These are phyloP conservation scores for Merops nubicus DNA, from an alignment of 2,113 vertebrate genomes.

Conservation along the genomic window DNA sequence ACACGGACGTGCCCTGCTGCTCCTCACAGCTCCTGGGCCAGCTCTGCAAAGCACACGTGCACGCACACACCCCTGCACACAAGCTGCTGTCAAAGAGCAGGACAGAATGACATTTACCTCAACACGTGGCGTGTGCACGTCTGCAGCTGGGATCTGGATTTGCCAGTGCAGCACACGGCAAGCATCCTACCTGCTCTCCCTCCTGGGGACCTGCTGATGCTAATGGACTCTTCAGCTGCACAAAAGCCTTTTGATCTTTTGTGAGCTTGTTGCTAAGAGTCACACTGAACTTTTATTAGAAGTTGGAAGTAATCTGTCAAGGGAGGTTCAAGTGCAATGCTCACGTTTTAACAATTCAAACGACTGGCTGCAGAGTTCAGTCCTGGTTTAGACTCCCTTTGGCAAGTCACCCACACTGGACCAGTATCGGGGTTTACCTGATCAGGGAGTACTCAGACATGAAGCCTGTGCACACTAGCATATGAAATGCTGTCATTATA, in stretches of 20 bases:
- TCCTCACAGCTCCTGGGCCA: neutral
- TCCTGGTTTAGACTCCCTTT: neutral
- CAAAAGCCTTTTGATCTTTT: neutral
- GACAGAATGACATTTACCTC: neutral
- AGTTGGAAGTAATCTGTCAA: neutral
- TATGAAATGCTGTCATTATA: neutral
- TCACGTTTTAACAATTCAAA: neutral
- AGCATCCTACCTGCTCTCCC: neutral
- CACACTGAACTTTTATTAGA: neutral
- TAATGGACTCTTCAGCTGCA: neutral
- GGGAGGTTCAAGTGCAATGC: neutral
- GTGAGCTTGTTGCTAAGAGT: neutral
- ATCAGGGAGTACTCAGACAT: neutral
- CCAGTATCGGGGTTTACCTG: neutral
- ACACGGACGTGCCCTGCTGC: neutral
- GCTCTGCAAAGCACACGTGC: too few relatives aligned
- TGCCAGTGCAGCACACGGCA: neutral
- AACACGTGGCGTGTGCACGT: rapidly evolving
- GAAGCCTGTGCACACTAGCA: neutral
- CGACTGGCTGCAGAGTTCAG: neutral
- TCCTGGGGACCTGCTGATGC: neutral
- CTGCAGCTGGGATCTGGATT: neutral
- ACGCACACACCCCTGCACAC: neutral
- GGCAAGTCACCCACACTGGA: neutral
- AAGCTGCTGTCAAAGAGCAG: neutral